These are phyloP conservation scores for Meandrusa payeni DNA, from an alignment of 2,888 invertebrate species.

Conservation along the genomic window DNA sequence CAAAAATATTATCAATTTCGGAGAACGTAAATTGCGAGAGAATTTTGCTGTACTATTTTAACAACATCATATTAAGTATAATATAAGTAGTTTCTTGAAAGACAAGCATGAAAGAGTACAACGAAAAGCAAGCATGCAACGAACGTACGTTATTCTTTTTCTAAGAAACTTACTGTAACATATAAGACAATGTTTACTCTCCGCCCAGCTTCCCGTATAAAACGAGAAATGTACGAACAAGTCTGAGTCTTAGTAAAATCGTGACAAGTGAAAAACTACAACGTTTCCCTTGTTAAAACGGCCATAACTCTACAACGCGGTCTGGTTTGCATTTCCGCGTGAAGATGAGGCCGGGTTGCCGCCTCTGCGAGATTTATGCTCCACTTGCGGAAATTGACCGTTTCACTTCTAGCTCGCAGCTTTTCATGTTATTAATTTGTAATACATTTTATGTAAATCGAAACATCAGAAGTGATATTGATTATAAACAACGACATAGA, in stretches of 20 bases:
- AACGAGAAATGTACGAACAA: constrained; percentile 13
- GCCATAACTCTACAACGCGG: constrained; percentile 58
- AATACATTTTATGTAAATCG: constrained; percentile 15
- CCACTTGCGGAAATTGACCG: constrained; percentile 70
- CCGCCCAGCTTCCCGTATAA: constrained; percentile 9
- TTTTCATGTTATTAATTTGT: constrained; percentile 40
- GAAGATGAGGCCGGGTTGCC: constrained; percentile 49
- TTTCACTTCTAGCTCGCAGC: constrained; percentile 29
- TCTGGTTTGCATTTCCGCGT: constrained; percentile 65
- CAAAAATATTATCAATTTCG: too few species aligned
- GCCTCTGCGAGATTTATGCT: constrained; percentile 65
- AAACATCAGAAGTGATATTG: not conserved
- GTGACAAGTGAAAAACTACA: constrained; percentile 63
- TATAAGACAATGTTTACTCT: constrained; percentile 12
- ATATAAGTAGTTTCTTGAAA: too few species aligned
- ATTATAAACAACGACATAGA: too few species aligned
- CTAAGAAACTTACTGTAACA: not conserved
- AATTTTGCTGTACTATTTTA: too few species aligned
- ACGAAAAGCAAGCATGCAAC: too few species aligned
- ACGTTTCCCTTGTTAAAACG: constrained; percentile 70
- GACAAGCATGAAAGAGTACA: too few species aligned
- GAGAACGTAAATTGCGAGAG: too few species aligned
- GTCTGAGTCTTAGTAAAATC: constrained; percentile 36
- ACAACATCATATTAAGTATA: too few species aligned
- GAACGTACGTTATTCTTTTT: too few species aligned